These are phyloP conservation scores for Ormyrus thymus DNA, from an alignment of 2,888 invertebrate genomes.

Conservation along the genomic window DNA sequence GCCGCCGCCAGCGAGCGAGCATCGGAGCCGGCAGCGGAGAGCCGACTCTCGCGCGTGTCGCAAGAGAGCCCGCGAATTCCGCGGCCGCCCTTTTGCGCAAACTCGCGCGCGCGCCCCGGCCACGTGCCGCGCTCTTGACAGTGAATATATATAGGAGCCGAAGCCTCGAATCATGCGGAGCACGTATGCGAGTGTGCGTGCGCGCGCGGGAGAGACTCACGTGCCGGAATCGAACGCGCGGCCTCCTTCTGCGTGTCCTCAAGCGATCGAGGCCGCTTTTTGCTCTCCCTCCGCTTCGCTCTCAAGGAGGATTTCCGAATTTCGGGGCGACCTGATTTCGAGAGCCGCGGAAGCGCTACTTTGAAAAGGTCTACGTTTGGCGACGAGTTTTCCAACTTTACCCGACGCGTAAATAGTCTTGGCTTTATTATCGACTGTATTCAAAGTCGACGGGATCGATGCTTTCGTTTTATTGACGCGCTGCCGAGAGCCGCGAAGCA, in stretches of 20 bases:
- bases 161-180: slow-evolving; percentile 38
- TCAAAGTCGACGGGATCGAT: too few species aligned
- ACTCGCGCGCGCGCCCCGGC: background rate
- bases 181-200: background rate
- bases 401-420: too few species aligned
- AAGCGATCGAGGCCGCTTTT: slow-evolving; percentile 10
- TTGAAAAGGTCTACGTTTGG: too few species aligned
- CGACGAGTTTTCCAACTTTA: too few species aligned
- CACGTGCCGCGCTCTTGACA: slow-evolving; percentile 49
- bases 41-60: background rate
- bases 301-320: background rate
- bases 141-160: slow-evolving; percentile 5
- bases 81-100: background rate
- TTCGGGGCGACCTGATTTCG: too few species aligned
- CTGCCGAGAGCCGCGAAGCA: background rate
- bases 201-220: slow-evolving; percentile 32
- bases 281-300: background rate
- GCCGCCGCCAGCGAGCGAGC: too few species aligned
- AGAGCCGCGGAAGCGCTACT: too few species aligned
- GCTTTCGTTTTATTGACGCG: background rate
- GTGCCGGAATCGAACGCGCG: slow-evolving; percentile 24
- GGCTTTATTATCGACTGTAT: too few species aligned
- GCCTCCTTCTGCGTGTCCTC: slow-evolving; percentile 18
- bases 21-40: too few species aligned
- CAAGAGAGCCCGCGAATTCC: too few species aligned